Base-by-base conservation (phyloP, 1,140 invertebrate species). In the Tetragonula clypearis region DNA sequence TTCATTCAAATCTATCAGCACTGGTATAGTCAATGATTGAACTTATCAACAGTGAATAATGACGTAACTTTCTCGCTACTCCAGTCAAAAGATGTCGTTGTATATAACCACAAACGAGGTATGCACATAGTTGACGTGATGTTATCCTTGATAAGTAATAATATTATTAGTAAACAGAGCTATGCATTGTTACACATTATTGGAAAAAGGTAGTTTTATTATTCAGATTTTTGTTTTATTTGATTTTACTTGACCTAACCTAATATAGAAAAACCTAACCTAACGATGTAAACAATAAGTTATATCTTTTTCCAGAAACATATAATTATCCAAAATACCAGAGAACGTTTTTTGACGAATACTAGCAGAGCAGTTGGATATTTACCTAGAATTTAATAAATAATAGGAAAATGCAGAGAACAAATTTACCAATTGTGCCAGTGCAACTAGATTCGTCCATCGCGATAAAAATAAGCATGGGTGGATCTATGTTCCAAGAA, bases 401-500 rank as follows among this genome's bases (percentile, higher is more conserved):
- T n/a, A 72, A 58, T 56, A 66, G 0, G 26, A 83, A 74, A 9
- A 55, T 75, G 41, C 71, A 87, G n/a, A 30, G 76, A 65, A 35
- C 74, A 71, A 79, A 53, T 69, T n/a, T 75, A 53, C 76, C 89
- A n/a, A 12, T 91, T 4, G 84, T 65, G 0, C 79, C 93, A 5
- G 60, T 91, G n/a, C 66, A 90, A 35, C 75, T 94, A 1, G 93
- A 94, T 69, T 88, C 92, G 0, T 89, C 90, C 2, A 79, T 88
- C 0, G 92, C 92, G 0, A 90, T 92, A 72, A 93, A 91, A 79
- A 82, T 94, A 30, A 87, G 76, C 15, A 93, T 92, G 77, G 93
- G 93, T 35, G 92, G 84, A 26, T 81, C 88, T n/a, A 92, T 93
- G 84, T 87, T 82, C 6, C 89, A 92, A 23, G 94, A 94, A 82